phyloP scores from a whole-genome alignment of 2,888 invertebrate species.

The Pheosia gnoma region DNA sequence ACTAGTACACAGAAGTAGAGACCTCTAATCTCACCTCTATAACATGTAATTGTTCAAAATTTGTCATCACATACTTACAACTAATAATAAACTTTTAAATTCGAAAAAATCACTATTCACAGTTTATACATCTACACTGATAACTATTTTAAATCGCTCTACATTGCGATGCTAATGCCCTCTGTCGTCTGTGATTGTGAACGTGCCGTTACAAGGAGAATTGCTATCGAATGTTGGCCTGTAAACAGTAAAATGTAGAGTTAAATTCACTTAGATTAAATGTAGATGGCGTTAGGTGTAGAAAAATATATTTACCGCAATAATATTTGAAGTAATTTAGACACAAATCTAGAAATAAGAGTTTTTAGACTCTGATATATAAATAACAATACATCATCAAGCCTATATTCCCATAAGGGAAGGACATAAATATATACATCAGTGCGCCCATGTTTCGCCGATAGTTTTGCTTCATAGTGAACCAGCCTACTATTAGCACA shows the following conservation, averaged over 20 bases:
- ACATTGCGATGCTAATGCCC: constrained; percentile 55
- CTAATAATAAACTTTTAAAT: constrained; percentile 38
- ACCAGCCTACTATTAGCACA: too few relatives aligned
- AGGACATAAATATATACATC: too few relatives aligned
- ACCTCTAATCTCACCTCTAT: constrained; percentile 1
- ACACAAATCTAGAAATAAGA: too few relatives aligned
- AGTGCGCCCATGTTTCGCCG: too few relatives aligned
- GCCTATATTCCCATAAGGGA: too few relatives aligned
- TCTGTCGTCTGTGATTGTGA: constrained; percentile 71
- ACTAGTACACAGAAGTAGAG: constrained; percentile 2
- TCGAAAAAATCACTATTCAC: constrained; percentile 53
- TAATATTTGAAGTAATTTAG: too few relatives aligned
- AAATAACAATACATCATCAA: too few relatives aligned
- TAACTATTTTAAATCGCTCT: constrained; percentile 4
- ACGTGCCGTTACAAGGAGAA: constrained; percentile 71
- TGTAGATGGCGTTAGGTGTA: constrained; percentile 45
- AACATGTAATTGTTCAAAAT: constrained; percentile 3
- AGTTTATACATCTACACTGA: constrained; percentile 18
- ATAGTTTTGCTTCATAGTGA: too few relatives aligned
- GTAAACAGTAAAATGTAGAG: constrained; percentile 37
- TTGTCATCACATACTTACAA: constrained; percentile 21
- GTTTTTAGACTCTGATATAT: too few relatives aligned
- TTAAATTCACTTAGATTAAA: constrained; percentile 7
- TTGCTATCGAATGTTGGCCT: constrained; percentile 59
- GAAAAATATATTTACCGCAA: background rate